These are phyloP conservation scores for Poeciliopsis infans DNA, from an alignment of 2,797 vertebrate genomes.

Conservation along the genomic window DNA sequence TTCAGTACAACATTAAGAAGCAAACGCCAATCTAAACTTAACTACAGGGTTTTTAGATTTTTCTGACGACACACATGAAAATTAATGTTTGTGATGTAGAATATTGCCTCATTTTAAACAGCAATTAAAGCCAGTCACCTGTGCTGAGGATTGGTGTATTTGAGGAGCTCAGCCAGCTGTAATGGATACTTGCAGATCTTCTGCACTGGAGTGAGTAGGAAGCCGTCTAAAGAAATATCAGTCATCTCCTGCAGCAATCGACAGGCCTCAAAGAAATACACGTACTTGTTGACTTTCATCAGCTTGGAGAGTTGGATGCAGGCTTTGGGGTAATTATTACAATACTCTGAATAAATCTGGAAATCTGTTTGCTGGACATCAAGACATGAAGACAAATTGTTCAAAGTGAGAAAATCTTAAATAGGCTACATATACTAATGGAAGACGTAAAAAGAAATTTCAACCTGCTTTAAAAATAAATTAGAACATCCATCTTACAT, in stretches of 20 bases:
- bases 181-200: slow-evolving; percentile 98
- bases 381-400: slow-evolving; percentile 1
- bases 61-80: background rate
- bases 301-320: slow-evolving; percentile 91
- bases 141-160: slow-evolving; percentile 95
- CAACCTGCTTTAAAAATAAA: background rate
- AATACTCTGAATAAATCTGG: slow-evolving; percentile 98
- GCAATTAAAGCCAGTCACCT: slow-evolving; percentile 73
- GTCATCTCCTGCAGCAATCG: slow-evolving; percentile 97
- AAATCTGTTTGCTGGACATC: slow-evolving; percentile 90
- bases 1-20: background rate
- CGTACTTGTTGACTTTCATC: slow-evolving; percentile 93
- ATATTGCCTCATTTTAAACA: background rate
- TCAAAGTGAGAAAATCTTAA: background rate
- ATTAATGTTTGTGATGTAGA: background rate
- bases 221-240: slow-evolving; percentile 94
- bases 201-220: slow-evolving; percentile 94
- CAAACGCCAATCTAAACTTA: background rate
- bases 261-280: slow-evolving; percentile 97
- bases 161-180: slow-evolving; percentile 94
- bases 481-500: slow-evolving; percentile 77
- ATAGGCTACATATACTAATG: background rate
- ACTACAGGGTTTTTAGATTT: background rate
- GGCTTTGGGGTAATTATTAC: slow-evolving; percentile 97
- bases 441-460: background rate